Base-by-base conservation (phyloP, 2,113 vertebrate species). In the Trogon surrucura region DNA sequence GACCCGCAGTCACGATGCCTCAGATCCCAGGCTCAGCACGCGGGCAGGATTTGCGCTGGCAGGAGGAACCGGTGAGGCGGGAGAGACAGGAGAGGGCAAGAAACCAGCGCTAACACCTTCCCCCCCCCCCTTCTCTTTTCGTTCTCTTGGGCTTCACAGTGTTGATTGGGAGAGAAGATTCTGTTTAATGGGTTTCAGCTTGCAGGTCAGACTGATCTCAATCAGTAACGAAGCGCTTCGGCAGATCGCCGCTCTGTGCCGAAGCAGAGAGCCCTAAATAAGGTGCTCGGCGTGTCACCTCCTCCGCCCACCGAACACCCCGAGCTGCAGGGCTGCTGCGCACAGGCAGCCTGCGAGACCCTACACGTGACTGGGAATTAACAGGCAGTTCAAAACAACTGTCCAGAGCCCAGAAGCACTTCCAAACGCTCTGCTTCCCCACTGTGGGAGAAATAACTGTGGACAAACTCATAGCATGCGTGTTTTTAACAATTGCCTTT, bases 401-500 rank as follows among this genome's bases (percentile, higher is more conserved):
- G 51, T 13, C 16, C 48, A 36, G 38, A 82, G 88, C 47, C 38
- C 86, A 89, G 74, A 93, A 97, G 81, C 9, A 2, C 79, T 95
- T 96, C 91, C 61, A 56, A 88, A 94, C 32, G 56, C 70, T 94
- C 91, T 80, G 85, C 69, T 91, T 88, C 93, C 96, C 78, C 64
- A 44, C 88, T 90, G 92, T 85, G 80, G 60, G 78, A 97, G 96
- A 97, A 90, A 75, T 95, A 96, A 91, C 91, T 87, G 90, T 30
- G 50, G 64, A 87, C 72, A 88, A 97, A 95, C 97, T 96, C 95
- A 74, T 79, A 96, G 96, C 92, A 80, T 83, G 93, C 95, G 78
- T 91, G 89, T 93, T 97, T 97, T 62, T 85, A 98, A 97, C 97
- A 98, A 97, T 94, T 96, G 95, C 96, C 73, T 98, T 97, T 95